These are phyloP conservation scores for Tetrao urogallus DNA, from an alignment of 2,113 vertebrate species.

Conservation along the genomic window DNA sequence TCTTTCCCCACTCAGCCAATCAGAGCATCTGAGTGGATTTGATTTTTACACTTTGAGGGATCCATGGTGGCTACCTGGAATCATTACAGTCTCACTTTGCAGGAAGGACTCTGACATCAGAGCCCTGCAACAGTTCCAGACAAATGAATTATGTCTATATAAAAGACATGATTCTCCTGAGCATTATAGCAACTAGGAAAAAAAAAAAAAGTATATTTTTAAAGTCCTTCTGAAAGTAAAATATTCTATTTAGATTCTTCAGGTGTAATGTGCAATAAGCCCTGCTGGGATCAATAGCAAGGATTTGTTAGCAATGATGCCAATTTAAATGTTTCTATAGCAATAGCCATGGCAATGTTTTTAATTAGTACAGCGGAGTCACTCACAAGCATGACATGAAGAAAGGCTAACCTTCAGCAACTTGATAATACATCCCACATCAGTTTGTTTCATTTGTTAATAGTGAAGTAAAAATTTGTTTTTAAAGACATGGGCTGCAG, in stretches of 20 bases:
- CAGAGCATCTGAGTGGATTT: background rate
- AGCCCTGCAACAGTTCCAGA: background rate
- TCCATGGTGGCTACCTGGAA: background rate
- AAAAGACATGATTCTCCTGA: background rate
- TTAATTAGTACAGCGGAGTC: constrained; percentile 64
- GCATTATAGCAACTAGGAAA: background rate
- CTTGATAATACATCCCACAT: constrained; percentile 16
- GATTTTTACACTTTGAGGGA: background rate
- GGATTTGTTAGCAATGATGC: constrained; percentile 62
- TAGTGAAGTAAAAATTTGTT: constrained; percentile 17
- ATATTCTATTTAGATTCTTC: constrained; percentile 53
- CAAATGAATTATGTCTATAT: constrained; percentile 9
- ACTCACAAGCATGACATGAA: constrained; percentile 2
- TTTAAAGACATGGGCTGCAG: background rate
- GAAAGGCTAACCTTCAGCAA: constrained; percentile 47
- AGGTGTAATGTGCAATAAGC: constrained; percentile 35
- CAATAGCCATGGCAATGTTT: constrained; percentile 73
- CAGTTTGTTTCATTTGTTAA: constrained; percentile 40
- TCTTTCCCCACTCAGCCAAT: background rate
- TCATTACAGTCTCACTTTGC: background rate
- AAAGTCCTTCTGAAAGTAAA: constrained; percentile 21
- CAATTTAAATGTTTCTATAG: constrained; percentile 75
- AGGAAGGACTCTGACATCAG: background rate
- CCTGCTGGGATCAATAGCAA: constrained; percentile 47
- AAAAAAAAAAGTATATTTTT: background rate